phyloP scores from a whole-genome alignment of 2,113 vertebrate species.

The Poicephalus gulielmi region DNA sequence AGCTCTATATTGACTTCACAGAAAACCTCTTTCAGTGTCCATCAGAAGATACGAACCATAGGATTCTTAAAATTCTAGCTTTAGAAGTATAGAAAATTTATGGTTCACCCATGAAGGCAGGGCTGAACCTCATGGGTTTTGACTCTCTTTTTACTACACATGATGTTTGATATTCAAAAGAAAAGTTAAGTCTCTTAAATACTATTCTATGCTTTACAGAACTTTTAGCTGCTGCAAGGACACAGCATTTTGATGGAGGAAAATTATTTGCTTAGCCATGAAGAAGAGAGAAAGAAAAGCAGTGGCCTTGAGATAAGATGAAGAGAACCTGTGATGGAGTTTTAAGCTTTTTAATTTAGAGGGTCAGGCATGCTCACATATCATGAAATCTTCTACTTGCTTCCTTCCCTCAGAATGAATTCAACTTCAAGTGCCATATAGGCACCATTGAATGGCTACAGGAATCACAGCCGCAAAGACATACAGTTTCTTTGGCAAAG shows the following conservation, averaged over 20 bases:
- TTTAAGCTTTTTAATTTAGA: neutral
- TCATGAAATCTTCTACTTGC: neutral
- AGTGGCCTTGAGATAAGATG: neutral
- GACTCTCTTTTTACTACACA: neutral
- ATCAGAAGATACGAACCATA: neutral
- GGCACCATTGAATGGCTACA: neutral
- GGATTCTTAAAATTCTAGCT: neutral
- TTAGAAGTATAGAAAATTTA: neutral
- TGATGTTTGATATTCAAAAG: neutral
- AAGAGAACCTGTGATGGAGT: neutral
- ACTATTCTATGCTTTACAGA: neutral
- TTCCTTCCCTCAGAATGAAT: neutral
- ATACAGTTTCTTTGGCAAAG: neutral
- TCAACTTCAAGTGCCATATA: neutral
- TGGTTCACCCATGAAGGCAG: neutral
- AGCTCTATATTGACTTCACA: neutral
- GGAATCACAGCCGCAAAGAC: neutral
- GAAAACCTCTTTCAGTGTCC: neutral
- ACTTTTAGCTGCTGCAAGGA: neutral
- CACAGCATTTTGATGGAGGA: neutral
- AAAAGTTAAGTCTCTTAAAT: neutral
- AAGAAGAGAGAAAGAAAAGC: neutral
- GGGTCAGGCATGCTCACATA: neutral
- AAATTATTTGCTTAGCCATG: neutral
- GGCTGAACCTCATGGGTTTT: neutral